A percentile compares a stretch with the other conserved stretches of the same genome.
These are phyloP conservation scores for Jaculus jaculus DNA, from an alignment of 2,113 vertebrate species.

Conservation along the genomic window DNA sequence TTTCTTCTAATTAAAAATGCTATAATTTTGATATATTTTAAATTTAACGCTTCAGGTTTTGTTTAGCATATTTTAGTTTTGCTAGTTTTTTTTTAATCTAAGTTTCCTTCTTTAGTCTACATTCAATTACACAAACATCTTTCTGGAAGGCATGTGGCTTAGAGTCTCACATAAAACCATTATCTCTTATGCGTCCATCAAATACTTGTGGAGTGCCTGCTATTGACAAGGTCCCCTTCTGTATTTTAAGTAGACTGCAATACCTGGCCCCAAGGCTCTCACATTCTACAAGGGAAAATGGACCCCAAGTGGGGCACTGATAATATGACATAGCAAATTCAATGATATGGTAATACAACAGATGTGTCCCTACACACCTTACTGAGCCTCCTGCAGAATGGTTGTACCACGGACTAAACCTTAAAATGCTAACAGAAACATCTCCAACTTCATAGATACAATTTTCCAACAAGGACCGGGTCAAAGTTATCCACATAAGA, in stretches of 20 bases:
- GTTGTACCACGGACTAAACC: neutral
- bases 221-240: neutral
- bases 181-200: neutral
- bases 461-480: conserved; percentile 64
- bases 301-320: neutral
- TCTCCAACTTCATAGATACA: neutral
- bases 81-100: neutral
- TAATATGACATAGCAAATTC: neutral
- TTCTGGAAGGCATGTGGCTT: neutral
- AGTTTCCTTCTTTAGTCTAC: conserved; percentile 48
- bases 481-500: conserved; percentile 76
- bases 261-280: neutral
- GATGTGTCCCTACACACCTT: neutral
- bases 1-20: conserved; percentile 28
- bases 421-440: conserved; percentile 41
- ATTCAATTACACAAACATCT: conserved; percentile 50
- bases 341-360: neutral
- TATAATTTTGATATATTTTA: conserved; percentile 19
- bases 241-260: neutral
- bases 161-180: neutral
- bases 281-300: neutral
- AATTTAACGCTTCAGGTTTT: neutral
- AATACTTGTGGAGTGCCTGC: neutral
- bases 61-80: conserved; percentile 29
- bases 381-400: neutral